These are phyloP conservation scores for Epistrophe grossulariae DNA, from an alignment of 2,888 invertebrate species.

Conservation along the genomic window DNA sequence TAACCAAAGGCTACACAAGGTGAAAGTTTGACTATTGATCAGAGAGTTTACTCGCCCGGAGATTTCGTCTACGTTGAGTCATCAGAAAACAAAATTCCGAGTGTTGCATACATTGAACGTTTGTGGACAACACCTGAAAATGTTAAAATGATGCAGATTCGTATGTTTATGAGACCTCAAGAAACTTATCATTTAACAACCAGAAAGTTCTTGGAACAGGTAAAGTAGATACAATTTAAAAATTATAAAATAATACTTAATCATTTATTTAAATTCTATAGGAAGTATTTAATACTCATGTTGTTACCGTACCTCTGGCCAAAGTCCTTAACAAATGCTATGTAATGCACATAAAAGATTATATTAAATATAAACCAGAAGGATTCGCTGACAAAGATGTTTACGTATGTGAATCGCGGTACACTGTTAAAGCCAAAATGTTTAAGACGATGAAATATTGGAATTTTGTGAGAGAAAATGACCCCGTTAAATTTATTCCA, in stretches of 20 bases:
- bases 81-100: conserved; percentile 86
- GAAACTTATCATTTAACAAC: conserved; percentile 98
- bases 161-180: conserved; percentile 94
- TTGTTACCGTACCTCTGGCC: conserved; percentile 87
- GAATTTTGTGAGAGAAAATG: conserved; percentile 86
- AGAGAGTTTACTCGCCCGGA: conserved; percentile 91
- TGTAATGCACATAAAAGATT: conserved; percentile 97
- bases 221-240: conserved; percentile 15
- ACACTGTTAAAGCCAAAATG: conserved; percentile 92
- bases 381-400: conserved; percentile 96
- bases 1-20: conserved; percentile 82
- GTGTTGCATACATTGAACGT: conserved; percentile 94
- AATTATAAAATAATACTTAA: neutral
- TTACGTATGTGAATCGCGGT: conserved; percentile 98
- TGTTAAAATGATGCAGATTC: conserved; percentile 95
- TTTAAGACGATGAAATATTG: conserved; percentile 97
- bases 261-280: neutral
- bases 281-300: conserved; percentile 29
- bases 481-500: conserved; percentile 87
- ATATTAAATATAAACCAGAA: conserved; percentile 94
- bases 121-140: conserved; percentile 94
- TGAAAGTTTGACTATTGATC: conserved; percentile 89
- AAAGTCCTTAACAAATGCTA: conserved; percentile 95
- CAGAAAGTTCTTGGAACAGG: conserved; percentile 96
- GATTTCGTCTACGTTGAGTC: conserved; percentile 95